These are phyloP conservation scores for Lates calcarifer DNA, from an alignment of 2,113 vertebrate genomes.

Conservation along the genomic window DNA sequence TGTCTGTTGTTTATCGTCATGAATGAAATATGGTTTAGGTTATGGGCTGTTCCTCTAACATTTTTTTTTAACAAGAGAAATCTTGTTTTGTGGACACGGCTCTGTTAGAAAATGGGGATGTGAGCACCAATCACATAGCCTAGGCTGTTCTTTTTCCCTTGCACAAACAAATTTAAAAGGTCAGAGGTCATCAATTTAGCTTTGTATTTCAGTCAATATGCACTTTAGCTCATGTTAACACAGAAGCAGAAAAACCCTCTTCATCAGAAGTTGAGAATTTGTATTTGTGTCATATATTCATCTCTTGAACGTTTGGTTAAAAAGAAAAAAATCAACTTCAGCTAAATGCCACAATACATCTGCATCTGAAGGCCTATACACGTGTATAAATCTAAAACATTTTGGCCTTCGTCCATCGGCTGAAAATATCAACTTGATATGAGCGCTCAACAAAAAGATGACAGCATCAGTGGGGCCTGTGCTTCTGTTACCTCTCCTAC, in stretches of 20 bases:
- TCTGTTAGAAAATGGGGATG: neutral
- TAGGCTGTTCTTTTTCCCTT: neutral
- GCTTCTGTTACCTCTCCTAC: constrained; percentile 36
- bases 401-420: neutral
- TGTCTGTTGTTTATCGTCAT: neutral
- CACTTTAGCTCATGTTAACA: neutral
- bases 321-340: constrained; percentile 31
- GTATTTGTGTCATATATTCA: constrained; percentile 1
- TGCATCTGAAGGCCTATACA: constrained; percentile 11
- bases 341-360: constrained; percentile 24
- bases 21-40: neutral
- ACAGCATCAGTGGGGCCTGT: constrained; percentile 35
- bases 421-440: constrained; percentile 29
- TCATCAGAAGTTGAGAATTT: constrained; percentile 31
- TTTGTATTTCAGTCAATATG: neutral
- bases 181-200: neutral
- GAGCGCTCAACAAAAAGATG: constrained; percentile 21
- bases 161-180: neutral
- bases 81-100: neutral
- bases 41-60: neutral
- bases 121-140: neutral
- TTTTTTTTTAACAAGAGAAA: no score
- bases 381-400: constrained; percentile 19
- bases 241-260: constrained; percentile 7
- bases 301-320: neutral